These are phyloP conservation scores for Pogonomyrmex barbatus DNA, from an alignment of 1,140 invertebrate species.

Conservation along the genomic window DNA sequence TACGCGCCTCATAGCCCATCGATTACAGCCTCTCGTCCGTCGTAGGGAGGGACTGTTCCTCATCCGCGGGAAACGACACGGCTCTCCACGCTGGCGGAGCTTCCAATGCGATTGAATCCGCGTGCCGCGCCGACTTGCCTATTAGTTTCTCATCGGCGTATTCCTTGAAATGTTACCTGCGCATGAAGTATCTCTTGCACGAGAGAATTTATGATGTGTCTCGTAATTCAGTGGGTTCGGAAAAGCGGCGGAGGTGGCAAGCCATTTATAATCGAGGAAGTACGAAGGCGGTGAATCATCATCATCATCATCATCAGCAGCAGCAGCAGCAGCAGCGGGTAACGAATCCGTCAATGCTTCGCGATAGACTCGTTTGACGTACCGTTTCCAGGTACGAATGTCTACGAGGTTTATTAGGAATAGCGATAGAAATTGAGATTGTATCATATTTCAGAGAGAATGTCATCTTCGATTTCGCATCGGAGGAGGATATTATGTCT, in stretches of 20 bases:
- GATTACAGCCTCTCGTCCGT: slow-evolving; percentile 58
- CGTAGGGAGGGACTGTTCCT: slow-evolving; percentile 16
- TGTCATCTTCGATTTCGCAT: slow-evolving; percentile 1
- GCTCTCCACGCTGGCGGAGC: slow-evolving; percentile 14
- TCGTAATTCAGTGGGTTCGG: slow-evolving; percentile 37
- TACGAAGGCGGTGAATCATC: slow-evolving; percentile 40
- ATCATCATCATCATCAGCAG: too few species aligned
- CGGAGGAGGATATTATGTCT: not conserved
- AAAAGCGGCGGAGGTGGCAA: slow-evolving; percentile 47
- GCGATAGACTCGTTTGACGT: slow-evolving; percentile 4
- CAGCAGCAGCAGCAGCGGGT: not conserved
- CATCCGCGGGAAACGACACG: slow-evolving; percentile 14
- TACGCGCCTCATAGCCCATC: slow-evolving; percentile 60
- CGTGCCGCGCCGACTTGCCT: slow-evolving; percentile 42
- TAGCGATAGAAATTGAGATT: not conserved
- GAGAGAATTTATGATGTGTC: slow-evolving; percentile 34
- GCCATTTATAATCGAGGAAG: slow-evolving; percentile 28
- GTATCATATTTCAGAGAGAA: not conserved
- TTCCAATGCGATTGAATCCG: slow-evolving; percentile 54
- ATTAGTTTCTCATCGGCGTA: slow-evolving; percentile 61
- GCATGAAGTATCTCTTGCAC: slow-evolving; percentile 37
- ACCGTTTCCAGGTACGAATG: not conserved
- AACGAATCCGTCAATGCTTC: slow-evolving; percentile 31
- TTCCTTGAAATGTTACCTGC: slow-evolving; percentile 53
- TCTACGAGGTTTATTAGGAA: not conserved